Base-by-base conservation (phyloP, 2,888 invertebrate genomes). In the Notodonta ziczac region DNA sequence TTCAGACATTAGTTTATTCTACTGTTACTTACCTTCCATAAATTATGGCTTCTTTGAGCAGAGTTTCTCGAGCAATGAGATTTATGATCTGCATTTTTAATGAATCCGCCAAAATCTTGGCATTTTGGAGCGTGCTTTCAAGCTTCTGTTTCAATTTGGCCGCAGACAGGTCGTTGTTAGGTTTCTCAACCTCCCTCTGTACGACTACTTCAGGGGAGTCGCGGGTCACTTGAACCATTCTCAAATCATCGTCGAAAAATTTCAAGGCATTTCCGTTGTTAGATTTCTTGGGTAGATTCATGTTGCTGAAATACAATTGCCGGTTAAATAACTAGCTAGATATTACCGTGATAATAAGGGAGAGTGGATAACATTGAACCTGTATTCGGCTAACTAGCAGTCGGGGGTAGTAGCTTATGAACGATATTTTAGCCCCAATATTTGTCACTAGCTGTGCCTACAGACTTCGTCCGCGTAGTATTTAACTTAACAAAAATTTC, bases 1-100 rank as follows among this genome's bases (percentile, higher is more conserved):
- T 24, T 24, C 24, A 24, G 24, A 24, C 24, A 24, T 4, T 35
- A 35, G 0, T 35, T 6, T 35, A 4, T 51, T 58, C 13, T n/a
- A n/a, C 4, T 9, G 1, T 24, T 44, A 90, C 92, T 24, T 56
- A 90, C 92, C 88, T 88, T 66, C 91, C 92, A 56, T 82, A 86
- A 1, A 79, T 76, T 56, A 92, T 90, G 5, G 84, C 82, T 40
- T 91, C 88, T 65, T 93, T 93, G 13, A 93, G 63, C 6, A 63
- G 16, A 6, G 66, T 74, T 66, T 93, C 92, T 8, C 78, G 78
- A 0, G 69, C 62, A 10, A 78, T 63, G 4, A 87, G 63, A 35
- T 72, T 69, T 0, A 65, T 51, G 39, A 93, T 91, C 66, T 90
- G 86, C 3, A 62, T 56, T 56, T 81, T 84, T 24, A 93, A 72